phyloP scores from a whole-genome alignment of 2,888 invertebrate genomes.

The Eristalinus sepulchralis region DNA sequence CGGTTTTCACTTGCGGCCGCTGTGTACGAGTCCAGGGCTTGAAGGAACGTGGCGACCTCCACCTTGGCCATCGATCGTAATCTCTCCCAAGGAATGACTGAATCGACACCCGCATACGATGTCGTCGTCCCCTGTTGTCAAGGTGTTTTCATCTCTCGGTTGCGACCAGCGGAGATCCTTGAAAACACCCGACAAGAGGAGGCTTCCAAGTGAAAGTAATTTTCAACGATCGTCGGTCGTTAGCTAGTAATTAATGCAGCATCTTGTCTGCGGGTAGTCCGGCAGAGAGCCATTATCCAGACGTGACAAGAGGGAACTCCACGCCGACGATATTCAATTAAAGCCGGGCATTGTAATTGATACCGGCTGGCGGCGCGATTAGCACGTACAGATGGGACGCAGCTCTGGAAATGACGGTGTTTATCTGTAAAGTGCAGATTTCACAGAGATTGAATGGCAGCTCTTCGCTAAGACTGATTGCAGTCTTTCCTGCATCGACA shows the following conservation, averaged over 20 bases:
- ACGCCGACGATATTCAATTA: conserved; percentile 60
- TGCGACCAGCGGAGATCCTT: background rate
- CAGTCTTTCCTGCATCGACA: background rate
- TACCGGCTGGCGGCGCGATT: conserved; percentile 46
- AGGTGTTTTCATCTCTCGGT: background rate
- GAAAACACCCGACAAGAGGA: background rate
- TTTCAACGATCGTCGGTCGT: conserved; percentile 33
- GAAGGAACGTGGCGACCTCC: background rate
- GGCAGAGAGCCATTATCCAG: conserved; percentile 48
- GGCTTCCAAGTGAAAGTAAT: conserved; percentile 57
- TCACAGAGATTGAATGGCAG: conserved; percentile 12
- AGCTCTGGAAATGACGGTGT: conserved; percentile 35
- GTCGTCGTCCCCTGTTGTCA: background rate
- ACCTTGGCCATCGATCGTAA: background rate
- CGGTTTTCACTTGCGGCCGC: conserved; percentile 3
- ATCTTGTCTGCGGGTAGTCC: conserved; percentile 27
- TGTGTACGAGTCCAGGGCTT: background rate
- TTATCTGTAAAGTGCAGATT: conserved; percentile 44
- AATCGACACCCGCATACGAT: background rate
- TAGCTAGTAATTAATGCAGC: conserved; percentile 64
- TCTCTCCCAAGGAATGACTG: background rate
- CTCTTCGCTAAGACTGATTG: conserved; percentile 7
- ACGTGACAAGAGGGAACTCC: conserved; percentile 49
- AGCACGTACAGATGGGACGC: conserved; percentile 37
- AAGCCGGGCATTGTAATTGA: conserved; percentile 54